Percentiles rank a stretch among this genome's conserved stretches.
phyloP scores from a whole-genome alignment of 2,888 invertebrate genomes.

The Apeira syringaria region DNA sequence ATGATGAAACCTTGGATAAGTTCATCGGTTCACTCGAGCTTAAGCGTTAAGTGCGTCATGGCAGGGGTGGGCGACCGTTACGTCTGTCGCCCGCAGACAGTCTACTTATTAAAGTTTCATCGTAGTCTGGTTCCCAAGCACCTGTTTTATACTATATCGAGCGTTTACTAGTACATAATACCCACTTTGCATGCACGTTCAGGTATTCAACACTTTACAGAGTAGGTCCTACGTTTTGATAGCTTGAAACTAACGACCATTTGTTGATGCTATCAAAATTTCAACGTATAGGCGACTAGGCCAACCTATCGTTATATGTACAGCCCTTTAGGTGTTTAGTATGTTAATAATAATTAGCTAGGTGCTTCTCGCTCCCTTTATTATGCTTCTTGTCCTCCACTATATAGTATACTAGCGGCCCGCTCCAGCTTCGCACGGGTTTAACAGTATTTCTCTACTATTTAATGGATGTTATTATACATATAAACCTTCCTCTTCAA shows the following conservation, averaged over 20 bases:
- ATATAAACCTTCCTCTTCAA: too few species aligned
- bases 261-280: slow-evolving; percentile 9
- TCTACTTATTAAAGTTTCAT: slow-evolving; percentile 67
- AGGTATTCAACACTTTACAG: slow-evolving; percentile 31
- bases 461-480: too few species aligned
- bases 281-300: background rate
- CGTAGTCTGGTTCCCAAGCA: slow-evolving; percentile 46
- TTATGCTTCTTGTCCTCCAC: too few species aligned
- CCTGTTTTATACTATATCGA: slow-evolving; percentile 44
- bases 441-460: too few species aligned
- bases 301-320: too few species aligned
- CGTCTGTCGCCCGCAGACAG: slow-evolving; percentile 22
- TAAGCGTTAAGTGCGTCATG: slow-evolving; percentile 14
- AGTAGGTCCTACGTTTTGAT: slow-evolving; percentile 31
- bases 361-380: too few species aligned
- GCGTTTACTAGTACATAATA: slow-evolving; percentile 49
- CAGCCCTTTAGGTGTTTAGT: too few species aligned
- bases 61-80: slow-evolving; percentile 14
- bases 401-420: too few species aligned
- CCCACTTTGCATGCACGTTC: slow-evolving; percentile 47
- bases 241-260: slow-evolving; percentile 20
- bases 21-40: slow-evolving; percentile 7
- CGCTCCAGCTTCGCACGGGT: too few species aligned
- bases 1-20: slow-evolving; percentile 1
- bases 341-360: too few species aligned